phyloP scores from a whole-genome alignment of 2,888 invertebrate genomes.

The Spilosoma lubricipeda region DNA sequence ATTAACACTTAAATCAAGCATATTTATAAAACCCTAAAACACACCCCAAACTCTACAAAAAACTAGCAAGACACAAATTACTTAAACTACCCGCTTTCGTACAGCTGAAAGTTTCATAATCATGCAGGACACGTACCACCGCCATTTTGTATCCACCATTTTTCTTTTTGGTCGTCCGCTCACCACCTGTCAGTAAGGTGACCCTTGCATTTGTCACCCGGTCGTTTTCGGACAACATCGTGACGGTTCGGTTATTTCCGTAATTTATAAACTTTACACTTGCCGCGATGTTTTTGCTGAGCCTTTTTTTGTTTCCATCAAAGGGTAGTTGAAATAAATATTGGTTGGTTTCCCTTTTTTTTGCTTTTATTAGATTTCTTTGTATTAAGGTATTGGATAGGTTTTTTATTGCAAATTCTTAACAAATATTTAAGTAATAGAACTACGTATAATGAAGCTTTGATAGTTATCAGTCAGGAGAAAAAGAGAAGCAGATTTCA shows the following conservation, averaged over 20 bases:
- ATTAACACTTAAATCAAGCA: background rate
- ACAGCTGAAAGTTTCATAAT: constrained; percentile 31
- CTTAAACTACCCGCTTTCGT: constrained; percentile 13
- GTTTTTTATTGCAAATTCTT: background rate
- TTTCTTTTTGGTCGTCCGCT: constrained; percentile 54
- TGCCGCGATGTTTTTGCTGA: constrained; percentile 35
- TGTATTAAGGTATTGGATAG: background rate
- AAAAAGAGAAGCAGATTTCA: background rate
- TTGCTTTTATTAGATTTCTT: background rate
- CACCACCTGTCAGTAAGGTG: constrained; percentile 60
- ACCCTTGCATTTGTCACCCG: constrained; percentile 69
- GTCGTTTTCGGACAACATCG: constrained; percentile 54
- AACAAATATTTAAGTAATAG: background rate
- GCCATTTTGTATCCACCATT: constrained; percentile 56
- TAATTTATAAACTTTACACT: constrained; percentile 48
- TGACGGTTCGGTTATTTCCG: constrained; percentile 44
- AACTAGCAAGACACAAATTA: constrained; percentile 21
- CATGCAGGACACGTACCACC: constrained; percentile 41
- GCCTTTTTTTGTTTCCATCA: constrained; percentile 26
- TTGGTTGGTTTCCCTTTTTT: background rate
- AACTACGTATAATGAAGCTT: too few relatives aligned
- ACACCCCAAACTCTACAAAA: constrained; percentile 10
- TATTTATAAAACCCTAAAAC: background rate
- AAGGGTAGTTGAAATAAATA: constrained; percentile 1
- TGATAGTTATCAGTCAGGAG: background rate